phyloP scores from a whole-genome alignment of 2,797 vertebrate species.

The Emydoidea blandingii region DNA sequence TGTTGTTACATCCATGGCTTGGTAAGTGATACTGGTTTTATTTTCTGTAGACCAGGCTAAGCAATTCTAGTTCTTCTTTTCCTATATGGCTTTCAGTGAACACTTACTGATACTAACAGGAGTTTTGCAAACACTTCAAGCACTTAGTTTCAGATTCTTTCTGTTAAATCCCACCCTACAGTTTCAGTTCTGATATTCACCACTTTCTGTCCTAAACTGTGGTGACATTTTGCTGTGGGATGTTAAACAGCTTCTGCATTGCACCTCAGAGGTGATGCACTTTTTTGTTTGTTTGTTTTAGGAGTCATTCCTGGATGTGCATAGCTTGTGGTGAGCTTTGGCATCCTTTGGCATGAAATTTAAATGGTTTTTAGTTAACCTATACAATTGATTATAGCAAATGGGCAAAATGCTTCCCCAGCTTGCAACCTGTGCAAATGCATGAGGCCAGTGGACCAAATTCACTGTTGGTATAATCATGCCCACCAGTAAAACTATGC shows the following conservation, averaged over 20 bases:
- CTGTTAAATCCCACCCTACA: background rate
- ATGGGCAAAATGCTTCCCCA: background rate
- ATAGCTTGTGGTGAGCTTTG: rapidly evolving
- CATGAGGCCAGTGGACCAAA: background rate
- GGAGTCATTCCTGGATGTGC: rapidly evolving
- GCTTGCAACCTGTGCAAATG: rapidly evolving
- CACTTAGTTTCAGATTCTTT: rapidly evolving
- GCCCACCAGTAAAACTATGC: rapidly evolving
- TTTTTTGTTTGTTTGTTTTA: rapidly evolving
- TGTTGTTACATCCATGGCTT: conserved; percentile 90
- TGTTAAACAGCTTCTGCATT: background rate
- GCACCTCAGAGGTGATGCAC: too few species aligned
- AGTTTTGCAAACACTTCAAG: background rate
- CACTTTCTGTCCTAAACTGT: background rate
- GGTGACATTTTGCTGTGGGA: too few species aligned
- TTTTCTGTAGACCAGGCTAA: background rate
- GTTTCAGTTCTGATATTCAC: background rate
- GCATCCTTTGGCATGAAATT: rapidly evolving
- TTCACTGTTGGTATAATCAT: rapidly evolving
- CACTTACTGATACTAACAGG: background rate
- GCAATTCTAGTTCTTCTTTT: background rate
- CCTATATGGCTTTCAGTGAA: background rate
- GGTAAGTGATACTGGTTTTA: conserved; percentile 81
- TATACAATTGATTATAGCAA: background rate
- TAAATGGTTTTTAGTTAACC: rapidly evolving